Evolutionary conservation across 1,140 invertebrate species (phyloP).

Genomic region (Bombus cullumanus): DNA sequence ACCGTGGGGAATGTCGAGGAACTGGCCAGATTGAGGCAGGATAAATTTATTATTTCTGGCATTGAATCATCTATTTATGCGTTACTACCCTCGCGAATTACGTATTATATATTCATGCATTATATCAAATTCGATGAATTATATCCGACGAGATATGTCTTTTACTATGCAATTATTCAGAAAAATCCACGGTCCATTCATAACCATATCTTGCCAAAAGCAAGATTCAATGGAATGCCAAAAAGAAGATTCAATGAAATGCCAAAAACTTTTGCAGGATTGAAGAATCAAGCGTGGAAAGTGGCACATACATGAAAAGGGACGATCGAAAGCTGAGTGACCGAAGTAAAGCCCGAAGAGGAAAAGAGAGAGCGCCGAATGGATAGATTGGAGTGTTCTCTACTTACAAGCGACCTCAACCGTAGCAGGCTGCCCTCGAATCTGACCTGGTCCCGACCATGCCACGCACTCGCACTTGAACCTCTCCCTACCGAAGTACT

Average conservation of each 20-base stretch:
- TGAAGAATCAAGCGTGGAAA: neutral
- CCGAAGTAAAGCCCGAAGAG: neutral
- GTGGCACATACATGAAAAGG: neutral
- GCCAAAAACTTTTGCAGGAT: too few relatives aligned
- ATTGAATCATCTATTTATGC: neutral
- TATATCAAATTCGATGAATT: too few relatives aligned
- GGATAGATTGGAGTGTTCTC: slow-evolving; percentile 46
- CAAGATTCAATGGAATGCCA: too few relatives aligned
- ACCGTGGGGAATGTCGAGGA: neutral
- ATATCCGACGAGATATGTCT: too few relatives aligned
- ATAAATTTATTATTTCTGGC: neutral
- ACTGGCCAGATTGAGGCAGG: neutral
- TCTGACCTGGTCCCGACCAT: slow-evolving; percentile 88
- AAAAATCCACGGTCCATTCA: too few relatives aligned
- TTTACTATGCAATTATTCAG: too few relatives aligned
- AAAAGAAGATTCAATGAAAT: too few relatives aligned
- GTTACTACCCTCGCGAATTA: neutral
- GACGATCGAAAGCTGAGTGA: neutral
- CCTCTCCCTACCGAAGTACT: slow-evolving; percentile 93
- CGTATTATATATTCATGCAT: neutral
- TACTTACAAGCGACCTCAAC: slow-evolving; percentile 96
- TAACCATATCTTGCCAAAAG: too few relatives aligned
- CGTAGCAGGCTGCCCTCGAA: slow-evolving; percentile 91
- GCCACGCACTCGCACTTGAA: slow-evolving; percentile 95
- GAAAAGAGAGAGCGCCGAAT: neutral